phyloP scores from a whole-genome alignment of 2,797 vertebrate genomes.

The Phataginus tetradactyla region DNA sequence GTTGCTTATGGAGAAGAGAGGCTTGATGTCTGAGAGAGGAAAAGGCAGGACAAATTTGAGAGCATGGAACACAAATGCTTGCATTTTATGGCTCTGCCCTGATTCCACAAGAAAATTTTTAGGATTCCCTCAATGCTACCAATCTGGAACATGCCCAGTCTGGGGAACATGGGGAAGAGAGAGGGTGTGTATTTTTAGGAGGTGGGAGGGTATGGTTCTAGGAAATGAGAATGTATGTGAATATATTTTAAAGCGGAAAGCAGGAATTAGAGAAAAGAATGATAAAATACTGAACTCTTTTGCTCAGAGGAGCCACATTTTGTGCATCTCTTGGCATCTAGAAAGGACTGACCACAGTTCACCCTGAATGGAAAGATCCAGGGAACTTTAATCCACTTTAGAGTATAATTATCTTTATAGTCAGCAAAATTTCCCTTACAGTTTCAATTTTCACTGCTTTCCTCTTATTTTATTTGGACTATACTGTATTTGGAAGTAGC shows the following conservation, averaged over 20 bases:
- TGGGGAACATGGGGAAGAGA: constrained; percentile 4
- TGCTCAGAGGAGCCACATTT: constrained; percentile 17
- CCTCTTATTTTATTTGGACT: constrained; percentile 61
- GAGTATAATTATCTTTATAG: constrained; percentile 55
- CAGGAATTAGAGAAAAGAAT: neutral
- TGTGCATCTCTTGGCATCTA: constrained; percentile 49
- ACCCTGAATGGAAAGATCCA: constrained; percentile 29
- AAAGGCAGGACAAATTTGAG: neutral
- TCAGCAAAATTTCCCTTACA: constrained; percentile 53
- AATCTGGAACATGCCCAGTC: neutral
- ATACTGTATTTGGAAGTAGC: constrained; percentile 59
- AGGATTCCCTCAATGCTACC: neutral
- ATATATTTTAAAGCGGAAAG: constrained; percentile 37
- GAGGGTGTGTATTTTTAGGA: neutral
- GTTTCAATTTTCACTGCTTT: constrained; percentile 41
- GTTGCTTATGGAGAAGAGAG: neutral
- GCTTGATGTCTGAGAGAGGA: neutral
- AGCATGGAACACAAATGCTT: neutral
- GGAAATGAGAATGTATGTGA: neutral
- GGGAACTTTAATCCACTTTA: constrained; percentile 54
- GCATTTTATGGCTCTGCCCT: neutral
- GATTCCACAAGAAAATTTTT: constrained; percentile 29
- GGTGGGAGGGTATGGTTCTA: neutral
- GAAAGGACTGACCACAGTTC: constrained; percentile 54
- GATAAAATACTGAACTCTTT: neutral